phyloP scores from a whole-genome alignment of 2,888 invertebrate species.

The Seira ritae region DNA sequence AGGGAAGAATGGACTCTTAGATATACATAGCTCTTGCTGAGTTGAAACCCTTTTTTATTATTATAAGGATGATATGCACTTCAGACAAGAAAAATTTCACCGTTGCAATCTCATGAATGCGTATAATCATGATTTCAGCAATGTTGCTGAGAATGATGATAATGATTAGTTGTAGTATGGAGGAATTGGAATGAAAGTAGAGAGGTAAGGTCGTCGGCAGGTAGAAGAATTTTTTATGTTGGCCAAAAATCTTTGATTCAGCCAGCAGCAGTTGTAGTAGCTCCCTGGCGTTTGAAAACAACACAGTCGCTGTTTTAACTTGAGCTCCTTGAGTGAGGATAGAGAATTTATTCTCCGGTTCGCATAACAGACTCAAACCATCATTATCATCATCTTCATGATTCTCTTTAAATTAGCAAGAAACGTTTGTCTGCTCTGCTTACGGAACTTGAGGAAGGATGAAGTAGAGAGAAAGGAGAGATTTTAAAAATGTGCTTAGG shows the following conservation, averaged over 20 bases:
- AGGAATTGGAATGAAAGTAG: conserved; percentile 58
- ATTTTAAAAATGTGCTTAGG: conserved; percentile 16
- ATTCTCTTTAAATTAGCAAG: conserved; percentile 11
- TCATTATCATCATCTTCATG: conserved; percentile 20
- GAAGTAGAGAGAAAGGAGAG: conserved; percentile 10
- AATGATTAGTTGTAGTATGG: conserved; percentile 42
- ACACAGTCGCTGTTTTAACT: conserved; percentile 7
- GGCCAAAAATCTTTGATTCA: conserved; percentile 9
- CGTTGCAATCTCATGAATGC: conserved; percentile 49
- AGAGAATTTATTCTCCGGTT: conserved; percentile 65
- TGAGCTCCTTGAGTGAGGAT: conserved; percentile 51
- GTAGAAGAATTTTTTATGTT: conserved; percentile 9
- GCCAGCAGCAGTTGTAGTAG: not conserved
- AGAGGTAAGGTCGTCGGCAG: conserved; percentile 12
- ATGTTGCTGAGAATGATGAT: conserved; percentile 34
- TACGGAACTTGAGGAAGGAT: not conserved
- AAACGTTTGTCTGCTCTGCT: conserved; percentile 13
- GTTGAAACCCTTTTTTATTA: conserved; percentile 1
- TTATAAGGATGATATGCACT: conserved; percentile 44
- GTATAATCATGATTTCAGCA: not conserved
- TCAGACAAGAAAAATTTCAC: conserved; percentile 56
- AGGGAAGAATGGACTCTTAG: conserved; percentile 32
- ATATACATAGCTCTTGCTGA: conserved; percentile 15
- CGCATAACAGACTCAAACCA: conserved; percentile 58
- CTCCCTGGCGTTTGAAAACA: not conserved